Evolutionary conservation across 2,888 invertebrate genomes (phyloP).

Genomic region (Ditylenchus weischeri): DNA sequence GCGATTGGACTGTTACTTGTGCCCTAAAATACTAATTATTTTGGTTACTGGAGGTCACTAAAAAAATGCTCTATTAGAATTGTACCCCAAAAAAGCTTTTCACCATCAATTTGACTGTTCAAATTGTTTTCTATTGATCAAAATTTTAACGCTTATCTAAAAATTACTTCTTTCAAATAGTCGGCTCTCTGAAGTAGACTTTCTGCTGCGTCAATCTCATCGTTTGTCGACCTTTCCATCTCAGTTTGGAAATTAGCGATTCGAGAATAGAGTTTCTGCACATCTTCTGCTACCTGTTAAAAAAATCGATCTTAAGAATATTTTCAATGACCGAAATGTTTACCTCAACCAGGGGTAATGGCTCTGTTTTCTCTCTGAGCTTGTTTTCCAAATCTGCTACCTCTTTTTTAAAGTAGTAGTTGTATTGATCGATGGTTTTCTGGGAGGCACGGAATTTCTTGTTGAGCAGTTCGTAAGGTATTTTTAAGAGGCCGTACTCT

Average conservation of each 20-base stretch:
- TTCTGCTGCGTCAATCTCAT: slow-evolving; percentile 68
- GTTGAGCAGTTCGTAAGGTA: slow-evolving; percentile 91
- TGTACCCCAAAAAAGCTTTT: no score
- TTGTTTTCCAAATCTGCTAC: slow-evolving; percentile 73
- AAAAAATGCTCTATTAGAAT: no score
- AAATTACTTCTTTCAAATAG: slow-evolving; percentile 64
- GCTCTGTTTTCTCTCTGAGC: slow-evolving; percentile 17
- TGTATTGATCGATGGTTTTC: slow-evolving; percentile 81
- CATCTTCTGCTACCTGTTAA: slow-evolving; percentile 25
- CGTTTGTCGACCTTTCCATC: slow-evolving; percentile 16
- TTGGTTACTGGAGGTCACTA: no score
- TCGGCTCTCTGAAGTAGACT: slow-evolving; percentile 87
- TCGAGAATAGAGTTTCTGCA: slow-evolving; percentile 27
- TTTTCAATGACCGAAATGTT: slow-evolving; percentile 18
- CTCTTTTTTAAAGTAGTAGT: slow-evolving; percentile 69
- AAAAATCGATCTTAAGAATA: slow-evolving; percentile 8
- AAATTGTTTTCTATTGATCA: no score
- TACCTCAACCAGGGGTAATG: slow-evolving; percentile 19
- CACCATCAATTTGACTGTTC: no score
- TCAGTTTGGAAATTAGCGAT: slow-evolving; percentile 68
- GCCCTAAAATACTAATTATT: not conserved
- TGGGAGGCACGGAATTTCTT: slow-evolving; percentile 93
- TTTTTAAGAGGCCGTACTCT: slow-evolving; percentile 88
- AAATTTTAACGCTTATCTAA: not conserved
- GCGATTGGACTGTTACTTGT: slow-evolving; percentile 3